These are phyloP conservation scores for Sceloporus undulatus DNA, from an alignment of 2,113 vertebrate species.

Conservation along the genomic window DNA sequence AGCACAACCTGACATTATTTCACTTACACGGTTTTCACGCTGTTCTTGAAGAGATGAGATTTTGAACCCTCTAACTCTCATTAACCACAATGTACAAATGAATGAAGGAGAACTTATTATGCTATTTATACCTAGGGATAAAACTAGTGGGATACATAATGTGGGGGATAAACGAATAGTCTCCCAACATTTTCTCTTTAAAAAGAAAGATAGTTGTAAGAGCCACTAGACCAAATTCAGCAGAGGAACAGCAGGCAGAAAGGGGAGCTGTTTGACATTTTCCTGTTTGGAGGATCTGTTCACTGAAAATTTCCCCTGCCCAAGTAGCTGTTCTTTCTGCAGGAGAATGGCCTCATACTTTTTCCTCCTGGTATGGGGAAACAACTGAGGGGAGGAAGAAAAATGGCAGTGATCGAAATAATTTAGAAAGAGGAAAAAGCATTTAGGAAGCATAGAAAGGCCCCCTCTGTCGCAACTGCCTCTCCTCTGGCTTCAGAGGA, in stretches of 20 bases:
- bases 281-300: background rate
- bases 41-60: slow-evolving; percentile 11
- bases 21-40: background rate
- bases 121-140: background rate
- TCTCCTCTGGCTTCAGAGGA: too few species aligned
- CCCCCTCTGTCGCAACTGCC: too few species aligned
- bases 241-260: background rate
- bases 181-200: background rate
- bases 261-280: background rate
- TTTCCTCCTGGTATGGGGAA: background rate
- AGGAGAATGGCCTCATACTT: background rate
- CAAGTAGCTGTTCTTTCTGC: background rate
- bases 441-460: too few species aligned
- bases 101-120: background rate
- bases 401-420: background rate
- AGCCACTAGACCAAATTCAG: background rate
- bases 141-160: background rate
- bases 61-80: slow-evolving; percentile 19
- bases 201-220: background rate
- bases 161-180: background rate
- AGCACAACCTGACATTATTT: slow-evolving; percentile 51
- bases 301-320: background rate
- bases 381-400: background rate
- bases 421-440: too few species aligned
- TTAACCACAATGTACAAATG: background rate